Evolutionary conservation across 2,797 vertebrate species (phyloP).

Genomic region (Triplophysa bombifrons): DNA sequence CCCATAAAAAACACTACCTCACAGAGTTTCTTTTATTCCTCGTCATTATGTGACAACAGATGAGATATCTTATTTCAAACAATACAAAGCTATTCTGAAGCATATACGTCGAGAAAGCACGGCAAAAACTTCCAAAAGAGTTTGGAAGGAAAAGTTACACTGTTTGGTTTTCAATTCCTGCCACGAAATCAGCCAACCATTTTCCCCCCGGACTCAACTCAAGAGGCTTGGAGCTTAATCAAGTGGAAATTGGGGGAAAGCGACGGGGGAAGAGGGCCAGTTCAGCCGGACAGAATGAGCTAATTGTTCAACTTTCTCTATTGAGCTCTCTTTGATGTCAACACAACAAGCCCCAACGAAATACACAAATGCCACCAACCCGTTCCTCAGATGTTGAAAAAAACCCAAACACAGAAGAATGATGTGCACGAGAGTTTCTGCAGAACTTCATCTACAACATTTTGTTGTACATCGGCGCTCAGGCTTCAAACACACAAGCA

Average conservation of each 20-base stretch:
- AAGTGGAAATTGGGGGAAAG: constrained; percentile 79
- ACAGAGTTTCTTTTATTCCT: too few relatives aligned
- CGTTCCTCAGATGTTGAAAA: not conserved
- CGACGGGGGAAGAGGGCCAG: constrained; percentile 58
- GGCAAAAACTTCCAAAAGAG: constrained; percentile 15
- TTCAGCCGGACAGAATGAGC: constrained; percentile 74
- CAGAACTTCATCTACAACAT: not conserved
- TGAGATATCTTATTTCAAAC: too few relatives aligned
- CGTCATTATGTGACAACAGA: too few relatives aligned
- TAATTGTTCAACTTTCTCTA: constrained; percentile 80
- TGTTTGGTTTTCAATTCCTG: constrained; percentile 63
- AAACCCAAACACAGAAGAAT: not conserved
- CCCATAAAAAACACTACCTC: too few relatives aligned
- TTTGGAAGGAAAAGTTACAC: constrained; percentile 44
- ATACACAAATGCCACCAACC: constrained; percentile 18
- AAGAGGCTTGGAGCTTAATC: constrained; percentile 79
- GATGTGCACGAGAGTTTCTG: not conserved
- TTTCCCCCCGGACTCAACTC: constrained; percentile 77
- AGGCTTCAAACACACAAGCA: constrained; percentile 31
- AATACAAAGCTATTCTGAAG: not conserved
- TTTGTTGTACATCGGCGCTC: not conserved
- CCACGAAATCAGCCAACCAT: constrained; percentile 73
- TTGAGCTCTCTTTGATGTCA: constrained; percentile 77
- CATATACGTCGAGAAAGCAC: constrained; percentile 16
- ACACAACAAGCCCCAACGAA: constrained; percentile 50